These are phyloP conservation scores for Cladopsammia gracilis DNA, from an alignment of 64 coral and sea anemone genomes.

Conservation along the genomic window DNA sequence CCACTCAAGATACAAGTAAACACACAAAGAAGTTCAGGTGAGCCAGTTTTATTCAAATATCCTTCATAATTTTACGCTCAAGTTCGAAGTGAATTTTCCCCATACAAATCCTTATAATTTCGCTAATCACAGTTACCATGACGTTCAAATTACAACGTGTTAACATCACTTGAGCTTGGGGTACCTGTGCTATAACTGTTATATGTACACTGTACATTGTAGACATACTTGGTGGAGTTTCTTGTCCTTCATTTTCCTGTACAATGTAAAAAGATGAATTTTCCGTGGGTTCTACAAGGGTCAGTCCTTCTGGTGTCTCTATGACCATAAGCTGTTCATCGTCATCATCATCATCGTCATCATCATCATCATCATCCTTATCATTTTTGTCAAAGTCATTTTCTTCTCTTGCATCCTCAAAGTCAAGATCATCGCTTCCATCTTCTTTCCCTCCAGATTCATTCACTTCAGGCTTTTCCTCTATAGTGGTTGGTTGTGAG, in stretches of 20 bases:
- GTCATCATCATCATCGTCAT: slow-evolving; percentile 48
- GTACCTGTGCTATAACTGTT: too few relatives aligned
- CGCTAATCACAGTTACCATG: too few relatives aligned
- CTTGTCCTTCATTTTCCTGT: slow-evolving; percentile 79
- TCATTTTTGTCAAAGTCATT: slow-evolving; percentile 2
- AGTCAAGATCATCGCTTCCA: slow-evolving; percentile 12
- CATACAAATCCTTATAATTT: too few relatives aligned
- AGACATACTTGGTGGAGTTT: slow-evolving; percentile 75
- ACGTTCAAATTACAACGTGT: too few relatives aligned
- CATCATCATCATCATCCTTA: too few relatives aligned
- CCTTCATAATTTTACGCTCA: too few relatives aligned
- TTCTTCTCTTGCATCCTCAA: slow-evolving; percentile 21
- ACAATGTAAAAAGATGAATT: slow-evolving; percentile 71
- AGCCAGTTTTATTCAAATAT: too few relatives aligned
- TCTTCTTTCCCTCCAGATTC: not conserved
- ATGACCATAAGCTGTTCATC: slow-evolving; percentile 82
- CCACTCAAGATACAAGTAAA: too few relatives aligned
- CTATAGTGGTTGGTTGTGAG: not conserved
- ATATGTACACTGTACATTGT: too few relatives aligned
- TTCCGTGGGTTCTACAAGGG: slow-evolving; percentile 79
- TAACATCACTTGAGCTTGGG: too few relatives aligned
- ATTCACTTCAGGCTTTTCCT: not conserved
- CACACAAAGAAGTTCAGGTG: too few relatives aligned
- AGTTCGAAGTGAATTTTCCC: too few relatives aligned
- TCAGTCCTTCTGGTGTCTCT: slow-evolving; percentile 91